Conservation (phyloP, 1,140 invertebrate species). For the Spodoptera litura region DNA sequence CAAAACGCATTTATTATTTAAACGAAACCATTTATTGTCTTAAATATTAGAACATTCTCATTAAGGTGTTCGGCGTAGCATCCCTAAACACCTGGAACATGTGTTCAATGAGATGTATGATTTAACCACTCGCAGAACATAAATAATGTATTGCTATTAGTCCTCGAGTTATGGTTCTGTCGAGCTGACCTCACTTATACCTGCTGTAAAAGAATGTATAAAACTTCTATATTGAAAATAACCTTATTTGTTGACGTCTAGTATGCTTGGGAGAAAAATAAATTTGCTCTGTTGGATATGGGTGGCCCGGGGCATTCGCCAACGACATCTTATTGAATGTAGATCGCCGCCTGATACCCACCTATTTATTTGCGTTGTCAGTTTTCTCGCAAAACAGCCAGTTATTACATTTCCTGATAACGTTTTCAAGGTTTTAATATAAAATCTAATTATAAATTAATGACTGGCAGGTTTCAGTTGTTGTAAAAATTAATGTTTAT, state of each 20-base stretch:
- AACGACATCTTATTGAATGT: conserved; percentile 74
- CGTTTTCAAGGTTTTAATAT: no score
- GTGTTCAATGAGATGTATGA: conserved; percentile 1
- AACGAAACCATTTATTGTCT: no score
- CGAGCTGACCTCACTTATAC: conserved; percentile 54
- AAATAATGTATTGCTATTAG: conserved; percentile 16
- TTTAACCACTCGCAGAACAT: background rate
- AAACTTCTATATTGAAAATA: conserved; percentile 79
- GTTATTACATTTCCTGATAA: no score
- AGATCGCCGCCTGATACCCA: conserved; percentile 57
- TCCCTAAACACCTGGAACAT: background rate
- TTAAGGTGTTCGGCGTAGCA: background rate
- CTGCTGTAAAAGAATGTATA: conserved; percentile 64
- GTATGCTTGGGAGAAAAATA: conserved; percentile 78
- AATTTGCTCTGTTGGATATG: conserved; percentile 78
- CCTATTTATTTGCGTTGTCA: conserved; percentile 50
- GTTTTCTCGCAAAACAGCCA: conserved; percentile 22
- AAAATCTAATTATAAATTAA: no score
- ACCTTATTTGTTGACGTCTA: conserved; percentile 84
- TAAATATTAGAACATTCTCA: no score
- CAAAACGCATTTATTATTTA: no score
- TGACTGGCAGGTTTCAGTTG: no score
- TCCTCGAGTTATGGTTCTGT: conserved; percentile 55
- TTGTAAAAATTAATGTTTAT: no score
- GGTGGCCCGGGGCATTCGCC: conserved; percentile 67